Conservation (phyloP, 2,888 invertebrate genomes). For the Sinelater perroti region DNA sequence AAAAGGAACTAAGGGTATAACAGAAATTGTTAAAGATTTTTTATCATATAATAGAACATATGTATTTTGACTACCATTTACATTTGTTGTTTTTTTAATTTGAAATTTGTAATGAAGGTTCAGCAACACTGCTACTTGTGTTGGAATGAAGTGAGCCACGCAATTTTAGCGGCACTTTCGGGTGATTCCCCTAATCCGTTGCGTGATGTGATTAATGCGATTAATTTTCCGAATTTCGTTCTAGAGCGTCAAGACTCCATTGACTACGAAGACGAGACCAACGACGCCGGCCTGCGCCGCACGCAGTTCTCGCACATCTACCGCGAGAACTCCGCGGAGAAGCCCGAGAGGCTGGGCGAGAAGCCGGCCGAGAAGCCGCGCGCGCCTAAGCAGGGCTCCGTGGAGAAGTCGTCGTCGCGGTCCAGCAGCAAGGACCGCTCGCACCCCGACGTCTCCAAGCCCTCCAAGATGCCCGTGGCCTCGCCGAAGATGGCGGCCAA, state of each 20-base stretch:
- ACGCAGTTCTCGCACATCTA: constrained; percentile 74
- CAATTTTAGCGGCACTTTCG: no score
- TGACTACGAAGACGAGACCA: constrained; percentile 70
- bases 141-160: no score
- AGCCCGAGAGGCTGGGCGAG: no score
- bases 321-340: constrained; percentile 59
- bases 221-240: constrained; percentile 46
- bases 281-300: constrained; percentile 75
- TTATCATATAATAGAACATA: no score
- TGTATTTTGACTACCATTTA: no score
- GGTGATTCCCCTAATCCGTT: no score
- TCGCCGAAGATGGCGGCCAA: constrained; percentile 62
- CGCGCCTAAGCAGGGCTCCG: constrained; percentile 52
- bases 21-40: no score
- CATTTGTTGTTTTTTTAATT: no score
- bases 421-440: constrained; percentile 61
- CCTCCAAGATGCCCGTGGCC: constrained; percentile 56
- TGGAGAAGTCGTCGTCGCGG: constrained; percentile 62
- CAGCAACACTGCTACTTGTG: no score
- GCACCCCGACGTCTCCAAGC: constrained; percentile 56
- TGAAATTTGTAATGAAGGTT: no score
- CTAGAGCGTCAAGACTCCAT: constrained; percentile 72
- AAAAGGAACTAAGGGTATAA: no score
- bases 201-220: no score
- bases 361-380: constrained; percentile 27